Evolutionary conservation across 2,888 invertebrate species (phyloP), one percentile per base, ranked within the genome.

Genomic region (Gortyna flavago): DNA sequence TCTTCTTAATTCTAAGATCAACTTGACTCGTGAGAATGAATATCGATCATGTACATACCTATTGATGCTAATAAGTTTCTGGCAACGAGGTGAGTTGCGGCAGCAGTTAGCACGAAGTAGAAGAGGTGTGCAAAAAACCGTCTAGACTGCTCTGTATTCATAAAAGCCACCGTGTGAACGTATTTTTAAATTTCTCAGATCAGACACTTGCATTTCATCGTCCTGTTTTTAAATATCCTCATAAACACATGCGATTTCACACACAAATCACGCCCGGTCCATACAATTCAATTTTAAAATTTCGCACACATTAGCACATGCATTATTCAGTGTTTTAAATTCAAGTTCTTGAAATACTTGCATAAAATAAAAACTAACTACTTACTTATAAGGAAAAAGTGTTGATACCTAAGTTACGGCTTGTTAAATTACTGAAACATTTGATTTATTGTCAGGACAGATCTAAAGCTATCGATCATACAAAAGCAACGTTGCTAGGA

Each of bases 401-500:
- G 13, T 16, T 21, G 21, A 38, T n/a, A 18, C 5, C 1, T 18
- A 6, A 35, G 35, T 11, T 32, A n/a, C 3, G n/a, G 21, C 16
- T 57, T 35, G 11, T 64, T 71, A 62, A 62, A 25, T 62, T 62
- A 44, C 9, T 79, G 35, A 77, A 68, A 41, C 29, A 68, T 62
- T 44, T 54, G 16, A 61, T 79, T 72, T 38, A 32, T 35, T 32
- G 1, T 61, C 54, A 6, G 9, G 21, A 16, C 18, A 59, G 25
- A 65, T 67, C 6, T 71, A n/a, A 67, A 75, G 11, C 61, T 65
- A 88, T 88, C 68, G 89, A 87, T 79, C 65, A 82, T n/a, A 79
- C 85, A 80, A 80, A 62, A 72, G n/a, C 21, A 57, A n/a, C 67
- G 87, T 87, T 88, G 87, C 87, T 83, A 87, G 62, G 87, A 69